Evolutionary conservation across 2,888 invertebrate species (phyloP).

Genomic region (Sminthurides aquaticus): DNA sequence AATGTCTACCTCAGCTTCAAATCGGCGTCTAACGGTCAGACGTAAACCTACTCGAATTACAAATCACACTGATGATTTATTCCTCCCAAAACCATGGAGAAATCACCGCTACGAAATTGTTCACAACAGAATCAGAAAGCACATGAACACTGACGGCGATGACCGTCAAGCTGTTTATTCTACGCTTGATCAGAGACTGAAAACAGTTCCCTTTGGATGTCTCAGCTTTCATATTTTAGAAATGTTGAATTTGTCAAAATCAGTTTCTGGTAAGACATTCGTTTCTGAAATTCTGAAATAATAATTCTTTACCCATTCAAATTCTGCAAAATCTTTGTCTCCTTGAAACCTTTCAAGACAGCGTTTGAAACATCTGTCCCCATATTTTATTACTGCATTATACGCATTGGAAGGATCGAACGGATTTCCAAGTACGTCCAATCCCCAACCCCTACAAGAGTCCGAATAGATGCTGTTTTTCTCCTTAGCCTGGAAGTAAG

Average conservation of each 20-base stretch:
- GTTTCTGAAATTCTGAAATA: neutral
- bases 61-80: too few relatives aligned
- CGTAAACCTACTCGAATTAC: too few relatives aligned
- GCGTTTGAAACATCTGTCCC: conserved; percentile 27
- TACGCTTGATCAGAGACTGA: conserved; percentile 25
- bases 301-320: too few relatives aligned
- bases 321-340: too few relatives aligned
- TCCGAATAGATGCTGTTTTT: conserved; percentile 31
- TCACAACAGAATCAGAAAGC: conserved; percentile 18
- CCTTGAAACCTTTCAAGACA: too few relatives aligned
- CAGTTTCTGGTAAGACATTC: conserved; percentile 20
- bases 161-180: conserved; percentile 25
- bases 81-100: conserved; percentile 22
- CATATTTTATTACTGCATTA: conserved; percentile 30
- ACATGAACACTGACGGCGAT: conserved; percentile 24
- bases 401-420: conserved; percentile 25
- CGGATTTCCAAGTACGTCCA: conserved; percentile 27
- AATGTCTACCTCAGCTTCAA: too few relatives aligned
- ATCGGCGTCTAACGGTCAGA: too few relatives aligned
- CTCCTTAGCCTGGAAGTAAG: conserved; percentile 29
- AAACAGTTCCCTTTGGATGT: conserved; percentile 27
- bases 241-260: conserved; percentile 21
- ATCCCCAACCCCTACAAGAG: conserved; percentile 13
- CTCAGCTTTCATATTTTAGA: conserved; percentile 36
- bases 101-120: conserved; percentile 25